These are phyloP conservation scores for Scomber japonicus DNA, from an alignment of 2,113 vertebrate genomes.

Conservation along the genomic window DNA sequence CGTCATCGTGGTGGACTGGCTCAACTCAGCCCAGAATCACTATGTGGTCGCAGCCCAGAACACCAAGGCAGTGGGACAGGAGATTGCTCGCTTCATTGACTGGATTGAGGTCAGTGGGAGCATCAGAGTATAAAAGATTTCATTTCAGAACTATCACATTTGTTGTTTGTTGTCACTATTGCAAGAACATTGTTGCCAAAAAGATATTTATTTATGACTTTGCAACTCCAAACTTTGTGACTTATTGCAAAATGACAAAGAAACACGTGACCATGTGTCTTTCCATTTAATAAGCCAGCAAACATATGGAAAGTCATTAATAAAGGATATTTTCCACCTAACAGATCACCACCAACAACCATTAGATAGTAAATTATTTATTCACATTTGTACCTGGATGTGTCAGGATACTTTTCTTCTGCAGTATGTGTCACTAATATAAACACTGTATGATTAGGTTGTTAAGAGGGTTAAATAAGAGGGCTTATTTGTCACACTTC, in stretches of 20 bases:
- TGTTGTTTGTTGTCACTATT: background rate
- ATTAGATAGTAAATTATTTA: too few species aligned
- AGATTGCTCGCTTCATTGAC: constrained; percentile 83
- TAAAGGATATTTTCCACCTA: too few species aligned
- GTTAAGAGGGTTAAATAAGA: background rate
- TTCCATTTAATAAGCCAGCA: too few species aligned
- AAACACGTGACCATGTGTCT: too few species aligned
- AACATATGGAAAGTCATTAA: too few species aligned
- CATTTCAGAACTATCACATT: background rate
- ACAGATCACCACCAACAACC: too few species aligned
- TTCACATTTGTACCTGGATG: background rate
- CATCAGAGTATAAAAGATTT: too few species aligned
- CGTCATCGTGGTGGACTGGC: constrained; percentile 87
- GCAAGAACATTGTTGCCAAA: too few species aligned
- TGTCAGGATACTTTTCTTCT: background rate
- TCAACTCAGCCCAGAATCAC: constrained; percentile 84
- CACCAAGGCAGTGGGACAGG: constrained; percentile 82
- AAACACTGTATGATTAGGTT: background rate
- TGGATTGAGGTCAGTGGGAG: constrained; percentile 84
- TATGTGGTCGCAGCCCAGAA: constrained; percentile 84
- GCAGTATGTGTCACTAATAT: too few species aligned
- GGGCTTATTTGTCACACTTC: background rate
- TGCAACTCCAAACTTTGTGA: too few species aligned
- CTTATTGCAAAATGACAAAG: too few species aligned
- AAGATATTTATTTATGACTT: background rate